A percentile compares a stretch with the other conserved stretches of the same genome.
Evolutionary conservation across 23 tunicate species (phyloP).

Genomic region (Styela plicata): DNA sequence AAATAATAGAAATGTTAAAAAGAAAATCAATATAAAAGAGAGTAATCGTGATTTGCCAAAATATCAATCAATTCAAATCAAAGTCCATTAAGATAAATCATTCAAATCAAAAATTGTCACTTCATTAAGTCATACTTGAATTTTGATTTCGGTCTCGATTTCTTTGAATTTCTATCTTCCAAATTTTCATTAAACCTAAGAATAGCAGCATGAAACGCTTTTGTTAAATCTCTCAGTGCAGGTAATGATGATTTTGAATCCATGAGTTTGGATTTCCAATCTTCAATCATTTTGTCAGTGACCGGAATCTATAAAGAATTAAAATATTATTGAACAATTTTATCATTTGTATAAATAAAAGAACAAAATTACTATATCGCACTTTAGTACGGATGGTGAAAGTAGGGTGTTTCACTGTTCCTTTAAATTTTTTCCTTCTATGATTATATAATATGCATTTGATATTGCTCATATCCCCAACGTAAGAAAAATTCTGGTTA

Average conservation of each 20-base stretch:
- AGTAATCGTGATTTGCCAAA: no score
- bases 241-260: conserved; percentile 36
- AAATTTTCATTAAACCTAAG: conserved; percentile 43
- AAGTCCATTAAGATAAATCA: no score
- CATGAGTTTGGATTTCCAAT: conserved; percentile 37
- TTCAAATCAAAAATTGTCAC: no score
- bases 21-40: no score
- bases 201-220: conserved; percentile 64
- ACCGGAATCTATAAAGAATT: conserved; percentile 19
- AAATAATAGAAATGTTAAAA: no score
- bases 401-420: no score
- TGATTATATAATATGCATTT: no score
- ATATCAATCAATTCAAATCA: no score
- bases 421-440: no score
- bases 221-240: conserved; percentile 39
- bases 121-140: conserved; percentile 37
- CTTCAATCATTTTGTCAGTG: conserved; percentile 48
- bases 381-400: background rate
- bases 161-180: conserved; percentile 17
- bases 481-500: no score
- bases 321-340: background rate
- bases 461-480: no score
- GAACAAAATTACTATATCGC: background rate
- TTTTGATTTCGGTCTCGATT: conserved; percentile 31
- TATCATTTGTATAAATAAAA: background rate